phyloP scores from a whole-genome alignment of 2,797 vertebrate genomes.

The Syngnathus acus region DNA sequence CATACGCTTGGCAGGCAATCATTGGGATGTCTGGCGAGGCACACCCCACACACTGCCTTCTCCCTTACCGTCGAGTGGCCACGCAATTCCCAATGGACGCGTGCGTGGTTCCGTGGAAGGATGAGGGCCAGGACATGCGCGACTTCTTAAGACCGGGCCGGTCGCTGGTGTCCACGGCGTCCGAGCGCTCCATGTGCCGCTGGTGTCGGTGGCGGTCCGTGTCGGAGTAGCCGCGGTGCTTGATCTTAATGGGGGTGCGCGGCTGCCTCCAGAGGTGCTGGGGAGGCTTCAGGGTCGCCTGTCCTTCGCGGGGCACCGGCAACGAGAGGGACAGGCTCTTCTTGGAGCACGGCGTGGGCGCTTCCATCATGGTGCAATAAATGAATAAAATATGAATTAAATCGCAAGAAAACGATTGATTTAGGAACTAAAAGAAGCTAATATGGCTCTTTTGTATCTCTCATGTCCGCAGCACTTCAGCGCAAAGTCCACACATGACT shows the following conservation, averaged over 20 bases:
- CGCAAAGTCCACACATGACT: constrained; percentile 21
- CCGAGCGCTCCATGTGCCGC: constrained; percentile 87
- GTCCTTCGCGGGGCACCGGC: constrained; percentile 84
- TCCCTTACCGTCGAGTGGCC: constrained; percentile 78
- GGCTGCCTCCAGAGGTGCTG: constrained; percentile 96
- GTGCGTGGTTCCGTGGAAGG: constrained; percentile 84
- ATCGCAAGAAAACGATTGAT: constrained; percentile 1
- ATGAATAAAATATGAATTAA: constrained; percentile 17
- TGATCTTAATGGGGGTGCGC: constrained; percentile 89
- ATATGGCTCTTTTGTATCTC: constrained; percentile 58
- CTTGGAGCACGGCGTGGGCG: constrained; percentile 74
- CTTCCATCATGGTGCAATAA: constrained; percentile 78
- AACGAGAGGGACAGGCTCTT: constrained; percentile 88
- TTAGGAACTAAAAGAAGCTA: constrained; percentile 37
- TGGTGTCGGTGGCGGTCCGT: constrained; percentile 77
- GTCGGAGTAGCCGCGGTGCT: constrained; percentile 92
- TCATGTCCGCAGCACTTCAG: constrained; percentile 57
- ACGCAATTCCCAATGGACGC: constrained; percentile 73
- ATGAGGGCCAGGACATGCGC: constrained; percentile 95
- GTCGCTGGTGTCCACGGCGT: constrained; percentile 89
- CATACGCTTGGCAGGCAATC: constrained; percentile 52
- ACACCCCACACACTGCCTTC: not conserved
- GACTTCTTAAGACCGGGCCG: constrained; percentile 86
- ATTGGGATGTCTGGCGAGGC: constrained; percentile 41
- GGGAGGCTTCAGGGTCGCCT: constrained; percentile 82